These are phyloP conservation scores for Habrosyne pyritoides DNA, from an alignment of 2,888 invertebrate genomes.

Conservation along the genomic window DNA sequence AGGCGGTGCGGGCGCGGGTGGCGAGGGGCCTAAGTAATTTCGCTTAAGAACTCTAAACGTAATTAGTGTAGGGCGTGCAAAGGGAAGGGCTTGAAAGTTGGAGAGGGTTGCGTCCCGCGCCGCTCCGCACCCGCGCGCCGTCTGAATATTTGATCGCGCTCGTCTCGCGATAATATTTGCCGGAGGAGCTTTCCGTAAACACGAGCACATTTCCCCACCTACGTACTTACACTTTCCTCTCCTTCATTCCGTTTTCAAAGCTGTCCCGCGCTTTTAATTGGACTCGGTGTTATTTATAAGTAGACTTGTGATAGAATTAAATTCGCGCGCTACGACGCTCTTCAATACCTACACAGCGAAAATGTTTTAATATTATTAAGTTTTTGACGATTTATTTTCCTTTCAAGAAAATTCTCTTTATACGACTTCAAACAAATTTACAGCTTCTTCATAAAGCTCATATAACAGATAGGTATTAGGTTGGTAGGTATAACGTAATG, in stretches of 20 bases:
- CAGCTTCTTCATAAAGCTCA: slow-evolving; percentile 51
- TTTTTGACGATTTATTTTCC: slow-evolving; percentile 67
- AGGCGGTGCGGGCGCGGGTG: slow-evolving; percentile 69
- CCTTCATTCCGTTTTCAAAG: slow-evolving; percentile 74
- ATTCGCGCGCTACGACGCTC: slow-evolving; percentile 74
- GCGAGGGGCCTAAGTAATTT: slow-evolving; percentile 86
- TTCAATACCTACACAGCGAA: slow-evolving; percentile 61
- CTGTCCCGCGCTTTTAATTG: slow-evolving; percentile 80
- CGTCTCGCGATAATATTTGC: slow-evolving; percentile 83
- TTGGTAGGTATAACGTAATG: slow-evolving; percentile 32
- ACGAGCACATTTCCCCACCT: slow-evolving; percentile 76
- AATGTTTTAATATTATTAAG: slow-evolving; percentile 73
- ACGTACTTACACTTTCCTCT: slow-evolving; percentile 73
- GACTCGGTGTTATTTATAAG: slow-evolving; percentile 75
- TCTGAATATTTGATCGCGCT: slow-evolving; percentile 81
- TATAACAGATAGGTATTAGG: slow-evolving; percentile 47
- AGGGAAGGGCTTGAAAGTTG: slow-evolving; percentile 85
- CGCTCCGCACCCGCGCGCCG: slow-evolving; percentile 70
- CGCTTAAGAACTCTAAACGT: slow-evolving; percentile 88
- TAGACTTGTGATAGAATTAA: slow-evolving; percentile 81
- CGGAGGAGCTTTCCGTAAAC: slow-evolving; percentile 81
- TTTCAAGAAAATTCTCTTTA: slow-evolving; percentile 67
- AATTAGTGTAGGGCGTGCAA: slow-evolving; percentile 87
- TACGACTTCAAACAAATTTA: slow-evolving; percentile 72
- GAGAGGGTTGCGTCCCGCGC: slow-evolving; percentile 84